Percentiles rank a stretch among this genome's conserved stretches.
phyloP scores from a whole-genome alignment of 2,113 vertebrate species.

The Chloropsis cyanopogon region DNA sequence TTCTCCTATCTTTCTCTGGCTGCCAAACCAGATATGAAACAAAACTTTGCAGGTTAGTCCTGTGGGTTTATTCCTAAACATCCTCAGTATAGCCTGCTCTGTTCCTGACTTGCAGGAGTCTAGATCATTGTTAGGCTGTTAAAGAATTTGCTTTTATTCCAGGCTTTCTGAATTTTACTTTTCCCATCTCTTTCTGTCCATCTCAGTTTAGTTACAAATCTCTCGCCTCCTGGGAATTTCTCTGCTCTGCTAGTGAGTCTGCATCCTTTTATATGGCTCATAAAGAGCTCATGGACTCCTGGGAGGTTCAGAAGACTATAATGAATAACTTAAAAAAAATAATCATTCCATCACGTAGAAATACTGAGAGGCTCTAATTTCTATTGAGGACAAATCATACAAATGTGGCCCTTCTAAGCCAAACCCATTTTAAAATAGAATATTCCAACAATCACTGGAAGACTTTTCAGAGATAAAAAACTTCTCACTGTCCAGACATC shows the following conservation, averaged over 20 bases:
- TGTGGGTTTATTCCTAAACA: neutral
- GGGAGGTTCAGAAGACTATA: constrained; percentile 1
- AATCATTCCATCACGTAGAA: neutral
- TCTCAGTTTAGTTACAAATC: constrained; percentile 21
- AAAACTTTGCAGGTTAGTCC: neutral
- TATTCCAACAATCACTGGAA: constrained; percentile 11
- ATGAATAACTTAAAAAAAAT: constrained; percentile 31
- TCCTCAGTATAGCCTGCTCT: neutral
- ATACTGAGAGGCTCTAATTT: constrained; percentile 21
- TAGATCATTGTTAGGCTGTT: neutral
- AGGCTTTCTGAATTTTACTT: constrained; percentile 5
- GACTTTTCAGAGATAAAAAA: constrained; percentile 4
- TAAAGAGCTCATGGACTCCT: constrained; percentile 16
- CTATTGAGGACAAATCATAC: constrained; percentile 13
- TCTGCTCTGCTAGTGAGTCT: neutral
- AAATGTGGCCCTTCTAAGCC: neutral
- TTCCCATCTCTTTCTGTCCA: neutral
- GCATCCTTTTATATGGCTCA: constrained; percentile 4
- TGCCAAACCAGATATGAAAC: neutral
- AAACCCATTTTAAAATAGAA: constrained; percentile 25
- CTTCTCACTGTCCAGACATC: constrained; percentile 17
- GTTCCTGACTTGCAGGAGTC: neutral
- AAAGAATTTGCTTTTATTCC: constrained; percentile 11
- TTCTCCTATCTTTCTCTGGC: neutral
- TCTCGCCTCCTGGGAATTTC: constrained; percentile 14